A percentile compares a stretch with the other conserved stretches of the same genome.
These are phyloP conservation scores for Pandemis heparana DNA, from an alignment of 2,888 invertebrate species.

Conservation along the genomic window DNA sequence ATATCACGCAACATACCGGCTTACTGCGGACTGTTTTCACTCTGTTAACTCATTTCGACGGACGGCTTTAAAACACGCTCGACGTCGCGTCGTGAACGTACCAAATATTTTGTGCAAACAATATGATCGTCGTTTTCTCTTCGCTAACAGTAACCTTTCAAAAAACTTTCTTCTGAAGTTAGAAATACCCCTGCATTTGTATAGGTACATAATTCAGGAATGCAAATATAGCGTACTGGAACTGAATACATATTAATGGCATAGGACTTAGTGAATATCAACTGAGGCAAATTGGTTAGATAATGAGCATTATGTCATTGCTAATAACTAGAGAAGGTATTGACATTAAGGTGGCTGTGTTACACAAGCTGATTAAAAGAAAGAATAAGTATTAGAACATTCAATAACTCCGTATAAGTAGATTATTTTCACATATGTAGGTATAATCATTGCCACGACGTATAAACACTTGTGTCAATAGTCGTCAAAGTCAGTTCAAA, in stretches of 20 bases:
- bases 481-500: slow-evolving; percentile 49
- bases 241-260: slow-evolving; percentile 34
- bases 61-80: slow-evolving; percentile 71
- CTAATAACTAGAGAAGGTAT: slow-evolving; percentile 17
- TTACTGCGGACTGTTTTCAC: slow-evolving; percentile 71
- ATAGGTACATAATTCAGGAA: slow-evolving; percentile 23
- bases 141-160: slow-evolving; percentile 33
- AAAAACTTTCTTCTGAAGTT: slow-evolving; percentile 35
- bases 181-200: slow-evolving; percentile 22
- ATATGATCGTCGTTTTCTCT: slow-evolving; percentile 42
- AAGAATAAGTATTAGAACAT: not conserved
- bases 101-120: slow-evolving; percentile 77
- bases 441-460: not conserved
- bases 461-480: slow-evolving; percentile 53
- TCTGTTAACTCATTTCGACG: slow-evolving; percentile 65
- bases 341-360: not conserved
- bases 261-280: slow-evolving; percentile 21
- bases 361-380: not conserved
- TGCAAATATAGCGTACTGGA: slow-evolving; percentile 17
- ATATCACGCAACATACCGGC: slow-evolving; percentile 71
- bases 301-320: slow-evolving; percentile 25
- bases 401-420: not conserved
- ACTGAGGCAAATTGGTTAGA: slow-evolving; percentile 34
- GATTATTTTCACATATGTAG: not conserved
- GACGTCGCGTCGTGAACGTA: slow-evolving; percentile 62